These are phyloP conservation scores for Thymallus thymallus DNA, from an alignment of 2,113 vertebrate genomes.

Conservation along the genomic window DNA sequence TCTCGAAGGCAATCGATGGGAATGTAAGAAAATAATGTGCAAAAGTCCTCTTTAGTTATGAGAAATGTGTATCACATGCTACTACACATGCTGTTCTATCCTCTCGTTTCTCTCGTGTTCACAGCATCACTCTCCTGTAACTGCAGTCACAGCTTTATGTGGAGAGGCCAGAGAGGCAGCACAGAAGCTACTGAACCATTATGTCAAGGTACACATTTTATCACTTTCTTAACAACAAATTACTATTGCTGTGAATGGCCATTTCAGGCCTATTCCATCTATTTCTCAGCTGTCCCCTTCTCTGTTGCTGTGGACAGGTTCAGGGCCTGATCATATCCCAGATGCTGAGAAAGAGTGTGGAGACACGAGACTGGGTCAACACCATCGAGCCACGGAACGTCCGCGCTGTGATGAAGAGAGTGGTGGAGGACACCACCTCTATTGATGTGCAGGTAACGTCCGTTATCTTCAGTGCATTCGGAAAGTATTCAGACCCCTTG, in stretches of 20 bases:
- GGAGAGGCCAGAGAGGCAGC: slow-evolving; percentile 86
- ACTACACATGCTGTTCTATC: not conserved
- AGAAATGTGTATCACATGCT: not conserved
- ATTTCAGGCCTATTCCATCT: not conserved
- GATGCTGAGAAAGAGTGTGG: slow-evolving; percentile 96
- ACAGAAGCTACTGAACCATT: slow-evolving; percentile 92
- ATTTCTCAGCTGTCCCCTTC: not conserved
- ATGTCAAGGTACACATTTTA: slow-evolving; percentile 79
- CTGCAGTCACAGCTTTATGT: slow-evolving; percentile 85
- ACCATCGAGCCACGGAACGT: slow-evolving; percentile 95
- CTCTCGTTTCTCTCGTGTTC: not conserved
- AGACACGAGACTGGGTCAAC: slow-evolving; percentile 95
- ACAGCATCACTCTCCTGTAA: slow-evolving; percentile 85
- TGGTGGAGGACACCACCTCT: slow-evolving; percentile 94
- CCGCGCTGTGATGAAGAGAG: slow-evolving; percentile 96
- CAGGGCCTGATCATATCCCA: slow-evolving; percentile 93
- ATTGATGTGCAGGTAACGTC: slow-evolving; percentile 89
- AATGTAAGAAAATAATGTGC: not conserved
- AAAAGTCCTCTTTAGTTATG: not conserved
- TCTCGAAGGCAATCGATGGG: not conserved
- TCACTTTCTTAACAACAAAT: not conserved
- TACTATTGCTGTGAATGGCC: not conserved
- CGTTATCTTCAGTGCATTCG: too few species aligned
- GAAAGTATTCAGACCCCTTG: too few species aligned
- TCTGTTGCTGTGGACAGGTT: slow-evolving; percentile 63